Evolutionary conservation across 2,888 invertebrate species (phyloP), one percentile per base, ranked within the genome.

Genomic region (Argynnis bischoffii): DNA sequence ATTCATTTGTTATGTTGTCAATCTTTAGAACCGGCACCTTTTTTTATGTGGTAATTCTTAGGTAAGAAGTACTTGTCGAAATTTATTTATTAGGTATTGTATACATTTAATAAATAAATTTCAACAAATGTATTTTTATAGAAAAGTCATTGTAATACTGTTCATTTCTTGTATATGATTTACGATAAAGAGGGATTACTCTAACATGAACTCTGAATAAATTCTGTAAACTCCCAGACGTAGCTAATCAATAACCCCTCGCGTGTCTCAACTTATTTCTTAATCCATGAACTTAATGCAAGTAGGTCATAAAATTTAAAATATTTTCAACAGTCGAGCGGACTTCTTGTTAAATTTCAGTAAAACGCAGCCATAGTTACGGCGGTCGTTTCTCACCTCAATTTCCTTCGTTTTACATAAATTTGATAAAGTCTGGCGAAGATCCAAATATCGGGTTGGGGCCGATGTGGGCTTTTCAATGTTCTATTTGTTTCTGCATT

Each of bases 381-480:
- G 75, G 71, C 75, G 78, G 79, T 76, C 80, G 74, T 81, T 83
- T 85, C 80, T 82, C 85, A 87, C 85, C 86, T 87, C 85, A 83
- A 87, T 85, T 87, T 86, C 83, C 83, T 85, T 86, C 83, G 71
- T 85, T 85, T 86, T 84, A 85, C 85, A 86, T 84, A 81, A 84
- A 87, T 86, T 84, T 86, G 87, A 87, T 87, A 88, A 87, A 78
- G 81, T 77, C 79, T 90, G 90, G 88, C 89, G 75, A 71, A 68
- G 73, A 69, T 83, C 89, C 90, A 90, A 82, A 78, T 79, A 78
- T 77, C 74, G 75, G 78, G 77, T 76, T 76, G 72, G 72, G 72
- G 21, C 71, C 75, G 72, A 71, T 74, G 73, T 73, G 72, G 69
- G 72, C 70, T 75, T 75, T 74, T 70, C 73, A 71, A 74, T 76